Conservation (phyloP, 2,888 invertebrate genomes). For the Carcina quercana region DNA sequence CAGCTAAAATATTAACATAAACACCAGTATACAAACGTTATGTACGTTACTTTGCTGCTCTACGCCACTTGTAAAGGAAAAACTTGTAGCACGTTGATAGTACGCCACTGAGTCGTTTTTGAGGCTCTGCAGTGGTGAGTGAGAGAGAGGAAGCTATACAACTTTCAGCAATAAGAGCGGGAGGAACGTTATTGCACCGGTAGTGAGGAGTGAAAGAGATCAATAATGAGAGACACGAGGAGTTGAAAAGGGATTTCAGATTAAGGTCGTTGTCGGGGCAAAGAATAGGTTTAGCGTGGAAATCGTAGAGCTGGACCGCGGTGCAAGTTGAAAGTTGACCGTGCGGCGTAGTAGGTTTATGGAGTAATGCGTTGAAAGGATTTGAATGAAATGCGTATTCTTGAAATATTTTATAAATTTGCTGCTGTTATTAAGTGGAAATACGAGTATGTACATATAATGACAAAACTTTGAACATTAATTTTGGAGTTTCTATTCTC, state of each 20-base stretch:
- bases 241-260: constrained; percentile 75
- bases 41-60: constrained; percentile 24
- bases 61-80: constrained; percentile 52
- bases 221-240: constrained; percentile 74
- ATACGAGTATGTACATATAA: too few species aligned
- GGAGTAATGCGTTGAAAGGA: too few species aligned
- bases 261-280: constrained; percentile 72
- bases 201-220: constrained; percentile 75
- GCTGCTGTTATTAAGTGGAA: too few species aligned
- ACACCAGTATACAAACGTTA: constrained; percentile 6
- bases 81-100: constrained; percentile 59
- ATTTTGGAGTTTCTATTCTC: too few species aligned
- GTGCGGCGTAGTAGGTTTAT: too few species aligned
- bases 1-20: constrained; percentile 17
- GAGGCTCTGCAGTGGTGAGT: constrained; percentile 71
- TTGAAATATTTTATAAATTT: too few species aligned
- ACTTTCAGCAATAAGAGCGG: constrained; percentile 27
- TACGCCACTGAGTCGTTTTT: constrained; percentile 68
- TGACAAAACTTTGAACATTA: too few species aligned
- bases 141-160: constrained; percentile 37
- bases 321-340: too few species aligned
- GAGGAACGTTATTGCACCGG: constrained; percentile 68
- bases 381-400: too few species aligned
- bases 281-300: constrained; percentile 51
- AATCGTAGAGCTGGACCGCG: constrained; percentile 48